Conservation (phyloP, 2,797 vertebrate species). For the Apogon talboti region DNA sequence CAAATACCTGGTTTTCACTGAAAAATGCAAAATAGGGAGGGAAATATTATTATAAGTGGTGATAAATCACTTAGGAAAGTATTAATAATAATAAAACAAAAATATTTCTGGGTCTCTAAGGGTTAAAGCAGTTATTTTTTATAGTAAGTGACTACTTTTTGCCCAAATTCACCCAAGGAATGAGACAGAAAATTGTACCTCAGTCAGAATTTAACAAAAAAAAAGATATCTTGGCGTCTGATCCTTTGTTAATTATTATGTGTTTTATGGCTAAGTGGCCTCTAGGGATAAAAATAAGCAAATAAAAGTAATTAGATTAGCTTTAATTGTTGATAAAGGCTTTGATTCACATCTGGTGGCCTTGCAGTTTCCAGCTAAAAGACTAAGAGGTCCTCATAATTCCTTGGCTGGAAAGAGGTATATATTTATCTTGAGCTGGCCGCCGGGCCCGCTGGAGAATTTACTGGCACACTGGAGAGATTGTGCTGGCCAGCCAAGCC, state of each 20-base stretch:
- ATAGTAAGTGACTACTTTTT: no score
- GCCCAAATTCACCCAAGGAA: background rate
- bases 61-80: no score
- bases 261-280: slow-evolving; percentile 2
- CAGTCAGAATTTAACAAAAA: background rate
- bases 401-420: slow-evolving; percentile 43
- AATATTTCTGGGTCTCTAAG: no score
- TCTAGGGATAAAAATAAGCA: slow-evolving; percentile 5
- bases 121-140: no score
- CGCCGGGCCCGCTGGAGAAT: slow-evolving; percentile 57
- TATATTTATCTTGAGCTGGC: slow-evolving; percentile 60
- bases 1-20: no score
- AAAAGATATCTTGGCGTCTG: background rate
- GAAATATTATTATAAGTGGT: no score
- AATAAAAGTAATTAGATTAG: slow-evolving; percentile 47
- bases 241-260: background rate
- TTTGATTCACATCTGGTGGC: slow-evolving; percentile 22
- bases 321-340: slow-evolving; percentile 19
- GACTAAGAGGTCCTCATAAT: slow-evolving; percentile 48
- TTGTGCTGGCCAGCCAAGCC: slow-evolving; percentile 38
- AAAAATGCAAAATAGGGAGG: no score
- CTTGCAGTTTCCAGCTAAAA: slow-evolving; percentile 27
- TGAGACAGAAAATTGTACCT: background rate
- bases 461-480: slow-evolving; percentile 62
- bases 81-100: no score